Evolutionary conservation across 2,113 vertebrate species (phyloP).

Genomic region (Thermophis baileyi): DNA sequence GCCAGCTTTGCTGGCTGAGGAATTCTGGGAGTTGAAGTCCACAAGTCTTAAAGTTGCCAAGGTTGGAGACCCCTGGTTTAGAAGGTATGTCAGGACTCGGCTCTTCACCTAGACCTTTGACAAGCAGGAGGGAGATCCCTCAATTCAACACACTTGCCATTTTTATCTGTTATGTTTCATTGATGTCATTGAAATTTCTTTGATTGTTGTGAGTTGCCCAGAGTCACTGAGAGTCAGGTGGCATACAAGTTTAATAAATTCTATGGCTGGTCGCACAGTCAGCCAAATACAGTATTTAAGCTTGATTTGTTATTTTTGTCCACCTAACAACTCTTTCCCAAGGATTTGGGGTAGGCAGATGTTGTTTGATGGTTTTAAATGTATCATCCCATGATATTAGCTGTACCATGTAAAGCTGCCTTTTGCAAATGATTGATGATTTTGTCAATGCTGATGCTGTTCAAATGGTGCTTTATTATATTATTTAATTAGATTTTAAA

Average conservation of each 20-base stretch:
- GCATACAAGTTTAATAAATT: background rate
- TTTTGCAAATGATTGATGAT: background rate
- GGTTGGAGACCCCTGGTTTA: no score
- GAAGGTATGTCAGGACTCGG: background rate
- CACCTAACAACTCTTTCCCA: background rate
- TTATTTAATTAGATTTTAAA: background rate
- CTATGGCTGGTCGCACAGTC: background rate
- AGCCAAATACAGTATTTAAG: background rate
- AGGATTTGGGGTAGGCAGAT: background rate
- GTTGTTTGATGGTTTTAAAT: background rate
- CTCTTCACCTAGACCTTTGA: background rate
- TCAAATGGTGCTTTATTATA: background rate
- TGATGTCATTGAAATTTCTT: background rate
- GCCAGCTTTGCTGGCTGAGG: no score
- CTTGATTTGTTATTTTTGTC: background rate
- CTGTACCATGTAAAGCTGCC: background rate
- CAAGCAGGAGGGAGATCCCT: background rate
- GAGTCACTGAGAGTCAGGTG: background rate
- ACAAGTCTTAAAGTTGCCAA: no score
- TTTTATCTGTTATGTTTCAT: background rate
- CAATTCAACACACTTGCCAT: background rate
- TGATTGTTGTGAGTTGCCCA: background rate
- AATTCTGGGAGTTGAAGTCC: no score
- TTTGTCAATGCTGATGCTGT: background rate
- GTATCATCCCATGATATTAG: background rate